Base-by-base conservation (phyloP, 2,113 vertebrate species). In the Toxotes chatareus region DNA sequence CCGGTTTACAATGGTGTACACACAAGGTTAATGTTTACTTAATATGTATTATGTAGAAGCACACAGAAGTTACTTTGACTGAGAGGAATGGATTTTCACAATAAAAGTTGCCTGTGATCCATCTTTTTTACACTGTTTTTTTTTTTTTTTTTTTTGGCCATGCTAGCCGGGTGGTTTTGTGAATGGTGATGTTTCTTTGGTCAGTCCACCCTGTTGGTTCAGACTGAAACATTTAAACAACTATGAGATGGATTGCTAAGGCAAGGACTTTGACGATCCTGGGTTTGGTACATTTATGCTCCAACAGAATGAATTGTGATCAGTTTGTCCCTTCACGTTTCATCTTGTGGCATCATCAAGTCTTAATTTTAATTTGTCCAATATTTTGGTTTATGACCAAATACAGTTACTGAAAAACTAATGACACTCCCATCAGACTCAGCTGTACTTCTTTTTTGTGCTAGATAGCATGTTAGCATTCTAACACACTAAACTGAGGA, bases 21-120 rank as follows among this genome's bases (percentile, higher is more conserved):
- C 77, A 76, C 59, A 69, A 59, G 27, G 72, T 78, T 80, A 53
- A 88, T 91, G 85, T 89, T 89, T 88, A 86, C 84, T 71, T 82
- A 32, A 31, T 59, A 55, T 21, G 31, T 57, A 38, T 81, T 61
- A 72, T 49, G 38, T 36, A 60, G 44, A 80, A 32, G 46, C 13
- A 14, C 82, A 76, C 6, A 80, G 7, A 74, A 21, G 9, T 75
- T 46, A 61, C 12, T 69, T 44, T 84, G 66, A 82, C 53, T 71
- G 64, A 74, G 64, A 59, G 31, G 21, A 62, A 59, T 62, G 67
- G 32, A 76, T 61, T 93, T 89, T 81, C 49, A 86, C 86, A 93
- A 91, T 90, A 90, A 93, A 92, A 69, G 36, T 86, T 77, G 44
- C 64, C 38, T 75, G 14, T 44, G 38, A 34, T 71, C 14, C 1